Conservation (phyloP, 2,113 vertebrate genomes). For the Microtus richardsoni region DNA sequence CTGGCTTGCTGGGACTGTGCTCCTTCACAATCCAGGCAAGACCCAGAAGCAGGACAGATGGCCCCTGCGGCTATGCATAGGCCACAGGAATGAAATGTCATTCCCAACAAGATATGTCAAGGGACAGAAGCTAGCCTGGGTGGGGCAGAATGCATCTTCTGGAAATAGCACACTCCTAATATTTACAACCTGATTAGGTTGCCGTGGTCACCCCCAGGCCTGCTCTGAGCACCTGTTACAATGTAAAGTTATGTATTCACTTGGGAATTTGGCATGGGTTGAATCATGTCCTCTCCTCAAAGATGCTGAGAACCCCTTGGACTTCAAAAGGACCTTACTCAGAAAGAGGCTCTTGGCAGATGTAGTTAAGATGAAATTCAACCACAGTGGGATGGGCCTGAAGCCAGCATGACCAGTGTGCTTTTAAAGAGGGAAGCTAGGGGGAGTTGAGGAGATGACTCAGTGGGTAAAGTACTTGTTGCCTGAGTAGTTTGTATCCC, state of each 20-base stretch:
- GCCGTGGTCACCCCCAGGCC: background rate
- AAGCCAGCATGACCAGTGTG: background rate
- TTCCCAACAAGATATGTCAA: background rate
- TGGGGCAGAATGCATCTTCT: background rate
- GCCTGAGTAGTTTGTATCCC: background rate
- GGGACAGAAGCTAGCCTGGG: background rate
- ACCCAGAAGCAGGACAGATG: background rate
- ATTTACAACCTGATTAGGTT: background rate
- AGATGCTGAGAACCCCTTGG: background rate
- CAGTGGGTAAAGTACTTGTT: background rate
- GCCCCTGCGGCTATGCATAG: background rate
- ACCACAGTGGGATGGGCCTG: background rate
- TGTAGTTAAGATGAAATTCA: background rate
- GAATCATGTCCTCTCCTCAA: background rate
- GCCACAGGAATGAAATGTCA: background rate
- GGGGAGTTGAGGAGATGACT: background rate
- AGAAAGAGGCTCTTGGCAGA: background rate
- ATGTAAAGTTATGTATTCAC: background rate
- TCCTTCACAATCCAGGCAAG: background rate
- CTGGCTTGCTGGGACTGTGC: background rate
- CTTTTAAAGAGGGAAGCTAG: too few relatives aligned
- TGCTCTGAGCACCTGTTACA: background rate
- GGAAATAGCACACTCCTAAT: background rate
- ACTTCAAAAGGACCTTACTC: background rate
- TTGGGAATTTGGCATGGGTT: background rate